Percentiles rank a stretch among this genome's conserved stretches.
Evolutionary conservation across 2,797 vertebrate genomes (phyloP).

Genomic region (Tokudaia muenninki): DNA sequence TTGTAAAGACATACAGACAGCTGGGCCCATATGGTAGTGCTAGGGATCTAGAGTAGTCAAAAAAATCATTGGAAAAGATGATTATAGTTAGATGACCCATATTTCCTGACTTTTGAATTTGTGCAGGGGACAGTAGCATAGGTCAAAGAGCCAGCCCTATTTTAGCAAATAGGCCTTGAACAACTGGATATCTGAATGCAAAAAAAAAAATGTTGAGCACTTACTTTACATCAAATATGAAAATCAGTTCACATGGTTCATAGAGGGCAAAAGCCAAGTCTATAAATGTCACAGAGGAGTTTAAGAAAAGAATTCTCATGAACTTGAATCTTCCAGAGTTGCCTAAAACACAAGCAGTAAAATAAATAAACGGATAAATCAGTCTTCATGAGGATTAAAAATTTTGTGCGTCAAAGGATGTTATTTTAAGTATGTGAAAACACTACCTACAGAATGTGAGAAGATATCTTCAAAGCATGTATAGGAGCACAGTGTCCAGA

Average conservation of each 20-base stretch:
- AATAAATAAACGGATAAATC: neutral
- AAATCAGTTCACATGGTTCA: neutral
- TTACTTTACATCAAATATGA: neutral
- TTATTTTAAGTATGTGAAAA: neutral
- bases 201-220: neutral
- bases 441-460: neutral
- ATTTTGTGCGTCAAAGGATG: neutral
- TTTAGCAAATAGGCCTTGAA: neutral
- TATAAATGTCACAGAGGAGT: neutral
- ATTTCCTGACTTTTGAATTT: neutral
- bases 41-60: neutral
- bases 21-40: neutral
- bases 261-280: neutral
- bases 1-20: neutral
- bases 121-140: neutral
- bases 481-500: neutral
- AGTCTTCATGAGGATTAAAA: neutral
- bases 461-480: neutral
- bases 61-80: neutral
- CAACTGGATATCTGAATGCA: neutral
- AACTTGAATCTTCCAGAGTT: neutral
- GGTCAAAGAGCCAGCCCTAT: neutral
- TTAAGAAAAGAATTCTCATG: neutral
- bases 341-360: neutral
- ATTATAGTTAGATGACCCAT: neutral